Base-by-base conservation (phyloP, 1,140 invertebrate genomes). In the Bombus huntii region DNA sequence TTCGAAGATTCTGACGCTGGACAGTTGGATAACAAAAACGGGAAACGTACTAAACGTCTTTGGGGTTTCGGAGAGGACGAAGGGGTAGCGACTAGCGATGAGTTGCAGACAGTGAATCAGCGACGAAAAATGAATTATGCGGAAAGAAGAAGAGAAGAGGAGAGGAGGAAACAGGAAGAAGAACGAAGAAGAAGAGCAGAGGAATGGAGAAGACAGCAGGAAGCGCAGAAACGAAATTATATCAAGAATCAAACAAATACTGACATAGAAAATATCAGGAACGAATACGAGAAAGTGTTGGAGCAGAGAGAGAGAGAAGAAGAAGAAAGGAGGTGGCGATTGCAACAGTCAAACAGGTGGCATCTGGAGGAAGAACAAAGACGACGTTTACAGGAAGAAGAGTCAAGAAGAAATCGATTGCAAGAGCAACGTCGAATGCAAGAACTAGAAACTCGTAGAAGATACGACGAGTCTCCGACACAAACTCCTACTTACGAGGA, bases 1-100 rank as follows among this genome's bases (percentile, higher is more conserved):
- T 6, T 80, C 31, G 73, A 78, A 44, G 47, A 87, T 3, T 13
- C 72, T 3, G 25, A 13, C 3, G 3, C 2, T 12, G 66, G 34
- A 22, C 28, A 44, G 1, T 0, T 4, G 22, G 18, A 6, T 15
- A 15, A 34, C 0, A 4, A 2, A 9, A 68, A 31, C 3, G 44
- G 53, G 31, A 79, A 85, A n/a, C 76, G 83, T 5, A 76, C 47
- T 44, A 82, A 87, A 31, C 76, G 83, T 76, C 78, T 86, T 62
- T 94, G 94, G 94, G 94, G 93, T 18, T 93, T 92, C 80, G 92
- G 80, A 0, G 93, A 94, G 81, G 70, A 93, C 73, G 94, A 94
- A 34, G 94, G 93, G 12, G 77, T 87, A 28, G 72, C 90, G 39
- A 81, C 87, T 6, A 91, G 85, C 75, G 65, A 90, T 68, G 91